Evolutionary conservation across 2,797 vertebrate genomes (phyloP).

Genomic region (Enteromius trimaculatus): DNA sequence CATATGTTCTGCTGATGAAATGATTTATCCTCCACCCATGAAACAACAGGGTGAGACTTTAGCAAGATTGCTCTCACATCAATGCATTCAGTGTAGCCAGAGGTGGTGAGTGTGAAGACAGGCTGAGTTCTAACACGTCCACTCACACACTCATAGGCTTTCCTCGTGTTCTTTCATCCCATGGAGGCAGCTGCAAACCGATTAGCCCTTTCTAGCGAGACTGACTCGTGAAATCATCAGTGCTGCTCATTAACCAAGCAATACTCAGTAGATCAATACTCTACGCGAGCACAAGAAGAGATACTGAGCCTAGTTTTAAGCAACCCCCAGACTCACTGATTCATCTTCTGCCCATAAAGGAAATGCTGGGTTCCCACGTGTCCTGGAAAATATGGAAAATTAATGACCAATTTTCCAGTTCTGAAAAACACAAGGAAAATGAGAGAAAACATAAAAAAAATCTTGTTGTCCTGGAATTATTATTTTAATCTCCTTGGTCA

Average conservation of each 20-base stretch:
- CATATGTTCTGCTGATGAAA: constrained; percentile 33
- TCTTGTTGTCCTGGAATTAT: too few relatives aligned
- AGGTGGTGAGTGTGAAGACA: constrained; percentile 25
- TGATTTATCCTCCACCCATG: constrained; percentile 22
- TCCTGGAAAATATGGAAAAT: too few relatives aligned
- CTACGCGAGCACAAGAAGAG: constrained; percentile 8
- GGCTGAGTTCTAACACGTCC: constrained; percentile 6
- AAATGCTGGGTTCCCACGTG: background rate
- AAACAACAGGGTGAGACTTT: constrained; percentile 32
- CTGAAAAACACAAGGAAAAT: too few relatives aligned
- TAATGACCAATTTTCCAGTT: too few relatives aligned
- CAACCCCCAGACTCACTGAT: background rate
- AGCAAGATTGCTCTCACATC: constrained; percentile 16
- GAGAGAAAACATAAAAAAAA: too few relatives aligned
- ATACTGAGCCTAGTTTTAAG: constrained; percentile 14
- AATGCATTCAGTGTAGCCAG: background rate
- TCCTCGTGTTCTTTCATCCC: background rate
- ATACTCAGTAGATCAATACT: constrained; percentile 48
- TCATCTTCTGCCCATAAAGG: background rate
- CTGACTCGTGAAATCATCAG: constrained; percentile 15
- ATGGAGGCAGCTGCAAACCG: background rate
- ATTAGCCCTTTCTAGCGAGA: constrained; percentile 24
- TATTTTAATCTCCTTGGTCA: too few relatives aligned
- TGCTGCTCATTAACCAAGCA: constrained; percentile 49
- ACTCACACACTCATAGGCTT: constrained; percentile 16